Evolutionary conservation across 1,140 invertebrate genomes (phyloP).

Genomic region (Drosophila nikananu): DNA sequence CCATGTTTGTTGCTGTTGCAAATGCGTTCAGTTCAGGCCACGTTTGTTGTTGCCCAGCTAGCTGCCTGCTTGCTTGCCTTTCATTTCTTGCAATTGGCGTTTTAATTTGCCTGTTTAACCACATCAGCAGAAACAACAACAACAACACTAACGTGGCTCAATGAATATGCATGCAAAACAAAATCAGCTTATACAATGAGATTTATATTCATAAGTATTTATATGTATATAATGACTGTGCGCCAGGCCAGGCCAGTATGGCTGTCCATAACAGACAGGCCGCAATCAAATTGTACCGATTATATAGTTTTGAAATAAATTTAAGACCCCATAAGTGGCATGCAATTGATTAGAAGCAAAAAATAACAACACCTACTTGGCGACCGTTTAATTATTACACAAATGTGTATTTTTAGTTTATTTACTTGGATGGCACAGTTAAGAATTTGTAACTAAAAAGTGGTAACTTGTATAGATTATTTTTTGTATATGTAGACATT

Average conservation of each 20-base stretch:
- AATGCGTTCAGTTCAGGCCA: conserved; percentile 43
- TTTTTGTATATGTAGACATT: no score
- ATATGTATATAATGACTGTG: conserved; percentile 22
- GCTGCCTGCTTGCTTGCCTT: conserved; percentile 42
- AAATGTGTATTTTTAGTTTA: neutral
- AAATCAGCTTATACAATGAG: conserved; percentile 52
- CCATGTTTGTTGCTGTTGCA: conserved; percentile 58
- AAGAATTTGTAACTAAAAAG: neutral
- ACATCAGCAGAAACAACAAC: conserved; percentile 25
- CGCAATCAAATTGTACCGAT: conserved; percentile 47
- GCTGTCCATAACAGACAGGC: conserved; percentile 24
- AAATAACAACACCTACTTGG: conserved; percentile 17
- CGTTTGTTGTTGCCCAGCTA: conserved; percentile 27
- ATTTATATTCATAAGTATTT: conserved; percentile 50
- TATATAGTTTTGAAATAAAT: conserved; percentile 46
- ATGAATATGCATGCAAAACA: conserved; percentile 60
- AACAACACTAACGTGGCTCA: conserved; percentile 27
- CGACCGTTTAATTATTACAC: conserved; percentile 12
- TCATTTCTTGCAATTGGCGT: conserved; percentile 81
- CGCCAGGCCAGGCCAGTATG: neutral
- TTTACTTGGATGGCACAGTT: neutral
- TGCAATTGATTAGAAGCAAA: conserved; percentile 27
- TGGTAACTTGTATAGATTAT: no score
- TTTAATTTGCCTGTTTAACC: conserved; percentile 70
- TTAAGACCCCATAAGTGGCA: conserved; percentile 27